A percentile compares a stretch with the other conserved stretches of the same genome.
phyloP scores from a whole-genome alignment of 2,888 invertebrate species.

The Drosophila multiciliata region DNA sequence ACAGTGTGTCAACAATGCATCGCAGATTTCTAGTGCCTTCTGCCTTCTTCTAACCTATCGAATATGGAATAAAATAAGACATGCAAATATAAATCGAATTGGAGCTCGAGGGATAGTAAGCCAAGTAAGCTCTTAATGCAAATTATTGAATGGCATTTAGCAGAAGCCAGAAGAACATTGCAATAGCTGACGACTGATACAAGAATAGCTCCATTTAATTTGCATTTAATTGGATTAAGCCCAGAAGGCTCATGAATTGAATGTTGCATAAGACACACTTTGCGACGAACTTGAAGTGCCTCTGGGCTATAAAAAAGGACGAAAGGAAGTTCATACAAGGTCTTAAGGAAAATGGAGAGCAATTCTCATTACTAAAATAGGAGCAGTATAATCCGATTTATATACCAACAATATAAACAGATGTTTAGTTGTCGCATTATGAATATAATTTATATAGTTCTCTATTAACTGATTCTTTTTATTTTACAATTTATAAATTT shows the following conservation, averaged over 20 bases:
- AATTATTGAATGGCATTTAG: slow-evolving; percentile 41
- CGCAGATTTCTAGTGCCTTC: slow-evolving; percentile 52
- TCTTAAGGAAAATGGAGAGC: background rate
- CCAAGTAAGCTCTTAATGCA: slow-evolving; percentile 29
- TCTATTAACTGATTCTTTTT: background rate
- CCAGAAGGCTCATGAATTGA: slow-evolving; percentile 3
- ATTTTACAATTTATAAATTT: background rate
- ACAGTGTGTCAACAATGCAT: slow-evolving; percentile 47
- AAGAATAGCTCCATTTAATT: slow-evolving; percentile 13
- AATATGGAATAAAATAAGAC: slow-evolving; percentile 1
- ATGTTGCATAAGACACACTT: slow-evolving; percentile 10
- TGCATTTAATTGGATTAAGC: slow-evolving; percentile 30
- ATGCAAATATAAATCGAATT: background rate
- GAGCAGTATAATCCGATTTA: background rate
- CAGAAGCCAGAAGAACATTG: background rate
- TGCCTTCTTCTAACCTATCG: slow-evolving; percentile 9
- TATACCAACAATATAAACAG: background rate
- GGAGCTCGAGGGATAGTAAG: slow-evolving; percentile 13
- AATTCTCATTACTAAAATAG: background rate
- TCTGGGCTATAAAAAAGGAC: background rate
- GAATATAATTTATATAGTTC: background rate
- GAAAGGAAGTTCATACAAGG: background rate
- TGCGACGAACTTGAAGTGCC: slow-evolving; percentile 1
- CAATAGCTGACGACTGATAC: background rate
- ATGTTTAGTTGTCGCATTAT: background rate